These are phyloP conservation scores for Salticus scenicus DNA, from an alignment of 2,888 invertebrate species.

Conservation along the genomic window DNA sequence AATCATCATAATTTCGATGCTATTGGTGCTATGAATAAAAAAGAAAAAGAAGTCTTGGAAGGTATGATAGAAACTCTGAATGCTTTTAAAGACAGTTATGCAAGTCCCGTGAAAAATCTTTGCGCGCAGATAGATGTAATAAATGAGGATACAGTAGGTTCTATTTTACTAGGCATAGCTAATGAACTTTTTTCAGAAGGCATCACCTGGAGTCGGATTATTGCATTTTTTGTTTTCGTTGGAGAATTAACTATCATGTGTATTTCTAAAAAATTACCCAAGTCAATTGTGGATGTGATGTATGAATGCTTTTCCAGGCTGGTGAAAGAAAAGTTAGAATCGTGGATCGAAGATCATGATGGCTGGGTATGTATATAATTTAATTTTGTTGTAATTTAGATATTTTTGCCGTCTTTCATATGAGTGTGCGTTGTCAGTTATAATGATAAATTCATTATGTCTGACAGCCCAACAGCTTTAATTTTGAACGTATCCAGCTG, in stretches of 20 bases:
- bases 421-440: no score
- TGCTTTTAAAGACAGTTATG: constrained; percentile 26
- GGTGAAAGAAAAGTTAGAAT: constrained; percentile 39
- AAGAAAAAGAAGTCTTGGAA: constrained; percentile 28
- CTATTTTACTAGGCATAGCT: constrained; percentile 21
- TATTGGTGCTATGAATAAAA: constrained; percentile 20
- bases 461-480: no score
- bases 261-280: neutral
- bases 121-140: constrained; percentile 24
- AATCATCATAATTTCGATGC: constrained; percentile 17
- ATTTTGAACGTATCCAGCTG: no score
- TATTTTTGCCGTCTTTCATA: no score
- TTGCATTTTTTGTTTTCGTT: constrained; percentile 49
- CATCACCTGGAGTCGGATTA: constrained; percentile 49
- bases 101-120: constrained; percentile 2
- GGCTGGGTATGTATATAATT: constrained; percentile 66
- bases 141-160: constrained; percentile 18
- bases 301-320: constrained; percentile 26
- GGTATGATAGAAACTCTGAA: constrained; percentile 27
- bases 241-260: constrained; percentile 33
- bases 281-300: constrained; percentile 23
- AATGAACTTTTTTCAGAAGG: constrained; percentile 64
- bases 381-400: no score
- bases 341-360: constrained; percentile 49
- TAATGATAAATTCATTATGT: no score